Conservation (phyloP, 2,888 invertebrate genomes). For the Melinaea menophilus region DNA sequence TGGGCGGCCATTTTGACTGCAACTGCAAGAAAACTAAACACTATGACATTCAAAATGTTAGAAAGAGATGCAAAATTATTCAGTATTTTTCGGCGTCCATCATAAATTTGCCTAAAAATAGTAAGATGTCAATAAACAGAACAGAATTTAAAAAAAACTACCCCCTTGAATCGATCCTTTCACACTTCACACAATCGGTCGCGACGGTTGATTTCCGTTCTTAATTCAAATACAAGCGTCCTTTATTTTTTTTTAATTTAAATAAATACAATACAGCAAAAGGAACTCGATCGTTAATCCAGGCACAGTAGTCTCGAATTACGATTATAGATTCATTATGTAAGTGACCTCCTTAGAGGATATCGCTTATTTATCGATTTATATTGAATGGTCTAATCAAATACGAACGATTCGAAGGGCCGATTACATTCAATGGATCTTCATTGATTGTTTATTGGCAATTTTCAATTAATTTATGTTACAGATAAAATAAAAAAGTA, state of each 20-base stretch:
- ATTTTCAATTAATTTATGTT: background rate
- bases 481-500: background rate
- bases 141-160: conserved; percentile 51
- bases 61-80: too few species aligned
- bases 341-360: conserved; percentile 75
- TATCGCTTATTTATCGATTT: conserved; percentile 73
- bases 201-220: conserved; percentile 77
- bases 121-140: conserved; percentile 65
- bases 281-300: conserved; percentile 69
- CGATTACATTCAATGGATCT: conserved; percentile 14
- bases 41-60: too few species aligned
- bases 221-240: conserved; percentile 70
- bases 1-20: conserved; percentile 17
- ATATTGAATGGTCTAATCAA: conserved; percentile 60
- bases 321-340: conserved; percentile 75
- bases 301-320: conserved; percentile 67
- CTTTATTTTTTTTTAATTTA: conserved; percentile 59
- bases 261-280: conserved; percentile 37
- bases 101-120: conserved; percentile 36
- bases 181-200: conserved; percentile 73
- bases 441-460: conserved; percentile 23
- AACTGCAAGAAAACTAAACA: background rate
- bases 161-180: conserved; percentile 73
- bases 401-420: conserved; percentile 27
- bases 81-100: too few species aligned